These are phyloP conservation scores for Silurus glanis DNA, from an alignment of 2,113 vertebrate genomes.

Conservation along the genomic window DNA sequence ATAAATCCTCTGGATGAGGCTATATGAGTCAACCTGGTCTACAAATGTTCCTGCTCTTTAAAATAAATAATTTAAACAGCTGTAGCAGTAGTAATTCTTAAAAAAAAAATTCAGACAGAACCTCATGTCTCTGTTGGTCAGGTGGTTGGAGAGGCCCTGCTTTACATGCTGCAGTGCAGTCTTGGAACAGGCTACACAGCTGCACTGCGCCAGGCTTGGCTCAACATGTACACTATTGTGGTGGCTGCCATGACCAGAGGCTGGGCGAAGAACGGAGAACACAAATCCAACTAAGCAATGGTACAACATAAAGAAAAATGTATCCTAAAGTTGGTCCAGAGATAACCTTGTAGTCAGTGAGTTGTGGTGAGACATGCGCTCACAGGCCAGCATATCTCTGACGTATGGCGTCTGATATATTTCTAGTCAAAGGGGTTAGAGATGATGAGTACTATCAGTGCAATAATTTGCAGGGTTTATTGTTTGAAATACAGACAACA, in stretches of 20 bases:
- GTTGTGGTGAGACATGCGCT: conserved; percentile 5
- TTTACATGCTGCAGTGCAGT: conserved; percentile 91
- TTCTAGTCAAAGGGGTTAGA: conserved; percentile 26
- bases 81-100: conserved; percentile 26
- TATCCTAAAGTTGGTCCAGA: conserved; percentile 7
- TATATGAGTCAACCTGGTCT: background rate
- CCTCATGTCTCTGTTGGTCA: conserved; percentile 57
- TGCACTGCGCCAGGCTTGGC: conserved; percentile 83
- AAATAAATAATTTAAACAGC: background rate
- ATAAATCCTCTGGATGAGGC: conserved; percentile 5
- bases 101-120: background rate
- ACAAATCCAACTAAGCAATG: conserved; percentile 71
- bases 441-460: conserved; percentile 32
- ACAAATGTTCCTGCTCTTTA: background rate
- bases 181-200: conserved; percentile 84
- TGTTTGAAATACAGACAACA: conserved; percentile 9
- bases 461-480: conserved; percentile 30
- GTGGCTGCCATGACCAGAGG: conserved; percentile 85
- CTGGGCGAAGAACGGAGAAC: conserved; percentile 77
- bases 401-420: conserved; percentile 28
- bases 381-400: conserved; percentile 21
- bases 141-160: conserved; percentile 87
- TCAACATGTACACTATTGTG: conserved; percentile 83
- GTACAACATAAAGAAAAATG: conserved; percentile 32
- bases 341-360: background rate